Evolutionary conservation across 1,140 invertebrate genomes (phyloP).

Genomic region (Bombus superbus): DNA sequence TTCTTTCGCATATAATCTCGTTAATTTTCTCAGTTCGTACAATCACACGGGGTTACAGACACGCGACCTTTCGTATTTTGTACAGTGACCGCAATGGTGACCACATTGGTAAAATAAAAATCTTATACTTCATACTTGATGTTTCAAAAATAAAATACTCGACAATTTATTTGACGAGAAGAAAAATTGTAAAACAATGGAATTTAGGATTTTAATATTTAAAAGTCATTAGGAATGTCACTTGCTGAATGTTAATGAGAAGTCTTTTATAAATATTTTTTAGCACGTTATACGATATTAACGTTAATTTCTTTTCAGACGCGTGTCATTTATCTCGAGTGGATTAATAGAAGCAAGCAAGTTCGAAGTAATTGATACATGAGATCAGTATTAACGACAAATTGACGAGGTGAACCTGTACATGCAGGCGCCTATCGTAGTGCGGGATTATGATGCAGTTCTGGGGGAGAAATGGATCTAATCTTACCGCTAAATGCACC

Average conservation of each 20-base stretch:
- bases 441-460: neutral
- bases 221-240: neutral
- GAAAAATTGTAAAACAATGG: too few species aligned
- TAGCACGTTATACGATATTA: too few species aligned
- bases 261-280: neutral
- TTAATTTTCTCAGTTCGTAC: conserved; percentile 73
- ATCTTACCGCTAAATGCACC: conserved; percentile 43
- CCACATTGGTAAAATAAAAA: neutral
- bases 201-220: neutral
- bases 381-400: too few species aligned
- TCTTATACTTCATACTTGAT: neutral
- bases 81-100: neutral
- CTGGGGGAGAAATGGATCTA: conserved; percentile 16
- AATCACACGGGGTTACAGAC: conserved; percentile 76
- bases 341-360: neutral
- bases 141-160: neutral
- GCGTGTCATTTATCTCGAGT: neutral
- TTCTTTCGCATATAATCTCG: conserved; percentile 63
- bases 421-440: neutral
- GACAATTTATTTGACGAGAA: too few species aligned
- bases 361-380: neutral
- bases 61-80: conserved; percentile 53
- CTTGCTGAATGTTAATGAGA: neutral
- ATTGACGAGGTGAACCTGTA: conserved; percentile 19
- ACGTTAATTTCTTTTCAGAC: neutral